phyloP scores from a whole-genome alignment of 2,797 vertebrate species.

The Sarcophilus harrisii region DNA sequence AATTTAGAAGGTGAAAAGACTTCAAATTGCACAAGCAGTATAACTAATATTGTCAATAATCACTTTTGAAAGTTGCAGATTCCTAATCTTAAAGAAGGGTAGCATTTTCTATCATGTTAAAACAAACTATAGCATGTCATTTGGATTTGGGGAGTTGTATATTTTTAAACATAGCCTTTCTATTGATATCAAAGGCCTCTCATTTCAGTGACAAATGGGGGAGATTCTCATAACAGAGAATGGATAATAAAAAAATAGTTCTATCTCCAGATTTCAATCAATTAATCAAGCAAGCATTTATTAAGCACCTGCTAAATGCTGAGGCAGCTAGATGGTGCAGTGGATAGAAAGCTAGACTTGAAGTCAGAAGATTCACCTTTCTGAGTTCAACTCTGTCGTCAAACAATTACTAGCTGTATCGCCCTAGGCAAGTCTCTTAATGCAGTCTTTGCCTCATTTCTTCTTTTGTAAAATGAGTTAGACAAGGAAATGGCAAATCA shows the following conservation, averaged over 20 bases:
- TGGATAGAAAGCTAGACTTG: neutral
- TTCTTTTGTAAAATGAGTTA: neutral
- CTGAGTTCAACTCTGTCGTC: neutral
- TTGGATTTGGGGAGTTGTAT: conserved; percentile 72
- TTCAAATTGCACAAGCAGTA: neutral
- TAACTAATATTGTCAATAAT: neutral
- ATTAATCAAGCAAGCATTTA: neutral
- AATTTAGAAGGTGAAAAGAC: neutral
- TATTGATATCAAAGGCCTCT: conserved; percentile 55
- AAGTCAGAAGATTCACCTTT: neutral
- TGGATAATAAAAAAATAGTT: neutral
- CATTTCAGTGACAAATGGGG: conserved; percentile 66
- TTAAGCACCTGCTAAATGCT: neutral
- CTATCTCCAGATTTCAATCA: neutral
- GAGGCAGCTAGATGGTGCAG: neutral
- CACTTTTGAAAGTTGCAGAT: neutral
- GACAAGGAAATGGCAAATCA: neutral
- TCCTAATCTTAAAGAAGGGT: neutral
- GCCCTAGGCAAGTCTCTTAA: neutral
- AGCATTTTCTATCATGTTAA: conserved; percentile 66
- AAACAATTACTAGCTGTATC: neutral
- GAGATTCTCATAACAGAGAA: neutral
- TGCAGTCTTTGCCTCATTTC: neutral
- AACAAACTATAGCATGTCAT: conserved; percentile 68
- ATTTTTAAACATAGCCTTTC: conserved; percentile 58